phyloP scores from a whole-genome alignment of 2,888 invertebrate species.

The Hylaea fasciaria region DNA sequence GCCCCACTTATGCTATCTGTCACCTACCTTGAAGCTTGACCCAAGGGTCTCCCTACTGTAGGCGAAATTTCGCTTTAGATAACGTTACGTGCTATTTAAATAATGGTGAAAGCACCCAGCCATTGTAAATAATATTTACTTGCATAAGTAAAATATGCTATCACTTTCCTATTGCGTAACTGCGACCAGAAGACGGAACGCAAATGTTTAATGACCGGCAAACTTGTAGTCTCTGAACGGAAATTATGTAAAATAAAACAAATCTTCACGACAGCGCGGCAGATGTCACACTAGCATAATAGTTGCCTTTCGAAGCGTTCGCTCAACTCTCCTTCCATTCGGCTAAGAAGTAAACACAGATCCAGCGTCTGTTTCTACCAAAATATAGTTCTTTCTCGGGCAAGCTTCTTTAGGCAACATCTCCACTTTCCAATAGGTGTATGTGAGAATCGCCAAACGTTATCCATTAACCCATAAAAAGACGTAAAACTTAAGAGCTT shows the following conservation, averaged over 20 bases:
- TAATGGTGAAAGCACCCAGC: slow-evolving; percentile 58
- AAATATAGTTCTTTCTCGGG: no score
- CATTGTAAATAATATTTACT: slow-evolving; percentile 54
- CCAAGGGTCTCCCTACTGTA: not conserved
- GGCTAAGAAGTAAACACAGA: no score
- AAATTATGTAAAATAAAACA: slow-evolving; percentile 31
- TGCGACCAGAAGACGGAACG: slow-evolving; percentile 44
- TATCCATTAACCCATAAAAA: no score
- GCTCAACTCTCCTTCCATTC: no score
- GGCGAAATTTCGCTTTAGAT: slow-evolving; percentile 18
- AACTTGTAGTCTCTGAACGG: slow-evolving; percentile 28
- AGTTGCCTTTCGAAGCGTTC: no score
- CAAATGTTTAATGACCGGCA: slow-evolving; percentile 38
- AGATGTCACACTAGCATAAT: not conserved
- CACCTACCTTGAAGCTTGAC: no score
- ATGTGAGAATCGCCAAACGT: no score
- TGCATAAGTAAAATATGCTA: slow-evolving; percentile 64
- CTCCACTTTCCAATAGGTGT: no score
- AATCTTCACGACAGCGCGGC: slow-evolving; percentile 16
- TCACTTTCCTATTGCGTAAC: slow-evolving; percentile 70
- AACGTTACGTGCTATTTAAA: slow-evolving; percentile 26
- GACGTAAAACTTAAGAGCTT: no score
- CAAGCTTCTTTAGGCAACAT: no score
- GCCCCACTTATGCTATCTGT: no score
- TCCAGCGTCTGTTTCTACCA: no score